Percentiles rank a stretch among this genome's conserved stretches.
Conservation (phyloP, 92 coral and sea anemone genomes). For the Isaurus tuberculatus region DNA sequence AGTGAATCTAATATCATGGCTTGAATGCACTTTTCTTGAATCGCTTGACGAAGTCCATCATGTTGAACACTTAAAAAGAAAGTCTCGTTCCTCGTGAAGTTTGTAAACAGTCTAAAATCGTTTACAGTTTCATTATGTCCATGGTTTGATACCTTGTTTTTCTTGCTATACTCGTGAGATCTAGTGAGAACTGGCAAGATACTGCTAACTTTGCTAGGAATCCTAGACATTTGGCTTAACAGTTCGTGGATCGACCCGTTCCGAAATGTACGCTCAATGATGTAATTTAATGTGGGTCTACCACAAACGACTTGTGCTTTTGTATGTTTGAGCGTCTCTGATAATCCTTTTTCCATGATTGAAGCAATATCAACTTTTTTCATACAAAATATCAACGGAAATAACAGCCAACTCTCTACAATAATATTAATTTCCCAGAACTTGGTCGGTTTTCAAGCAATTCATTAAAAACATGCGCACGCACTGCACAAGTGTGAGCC, state of each 20-base stretch:
- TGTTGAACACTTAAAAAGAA: not conserved
- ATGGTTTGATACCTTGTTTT: slow-evolving; percentile 10
- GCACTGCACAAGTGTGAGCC: not conserved
- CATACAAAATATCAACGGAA: slow-evolving; percentile 8
- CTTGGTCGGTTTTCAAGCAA: not conserved
- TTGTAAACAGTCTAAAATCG: slow-evolving; percentile 26
- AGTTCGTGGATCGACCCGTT: slow-evolving; percentile 40
- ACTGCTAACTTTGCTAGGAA: slow-evolving; percentile 31
- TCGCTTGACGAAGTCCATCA: slow-evolving; percentile 23
- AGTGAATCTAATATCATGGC: slow-evolving; percentile 19
- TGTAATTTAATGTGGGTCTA: not conserved
- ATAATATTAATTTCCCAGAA: not conserved
- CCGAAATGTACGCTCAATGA: slow-evolving; percentile 15
- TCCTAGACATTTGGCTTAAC: slow-evolving; percentile 20
- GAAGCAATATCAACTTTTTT: too few species aligned
- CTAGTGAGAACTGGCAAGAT: slow-evolving; percentile 30
- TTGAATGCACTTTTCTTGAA: slow-evolving; percentile 18
- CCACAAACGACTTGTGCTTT: slow-evolving; percentile 18
- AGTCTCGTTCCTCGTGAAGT: slow-evolving; percentile 25
- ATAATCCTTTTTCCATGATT: too few species aligned
- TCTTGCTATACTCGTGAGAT: slow-evolving; percentile 17
- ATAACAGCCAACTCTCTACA: not conserved
- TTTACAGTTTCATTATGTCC: slow-evolving; percentile 30
- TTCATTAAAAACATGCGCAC: not conserved
- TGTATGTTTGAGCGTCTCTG: slow-evolving; percentile 28